Base-by-base conservation (phyloP, 2,113 vertebrate genomes). In the Macrotis lagotis region DNA sequence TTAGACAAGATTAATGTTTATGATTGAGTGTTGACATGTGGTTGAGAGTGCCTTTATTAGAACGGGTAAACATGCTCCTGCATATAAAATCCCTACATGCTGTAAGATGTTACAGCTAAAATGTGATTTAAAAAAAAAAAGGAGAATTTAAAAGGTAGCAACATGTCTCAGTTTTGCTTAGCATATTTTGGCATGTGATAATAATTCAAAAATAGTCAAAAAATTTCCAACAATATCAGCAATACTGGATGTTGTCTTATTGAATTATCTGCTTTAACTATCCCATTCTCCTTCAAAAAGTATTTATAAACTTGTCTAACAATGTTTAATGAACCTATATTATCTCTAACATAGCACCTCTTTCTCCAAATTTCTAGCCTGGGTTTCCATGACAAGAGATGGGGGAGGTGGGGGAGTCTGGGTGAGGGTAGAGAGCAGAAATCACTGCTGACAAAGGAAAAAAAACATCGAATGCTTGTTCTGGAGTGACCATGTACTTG, bases 231-330 rank as follows among this genome's bases (percentile, higher is more conserved):
- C 52, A 11, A 89, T 3, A 7, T 9, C 47, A 14, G 48, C 48
- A 92, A 92, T 74, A n/a, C 9, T 92, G 37, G n/a, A 93, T 91
- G 50, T 89, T 92, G 19, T 28, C 74, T 44, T 95, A 90, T 50
- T 47, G 52, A 97, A 92, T 90, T 2, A 53, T 49, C 31, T 91
- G 89, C 90, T 93, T 93, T 49, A 55, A 92, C 90, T 51, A 50
- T 51, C 37, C 90, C 37, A 16, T 95, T 94, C 59, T 25, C 25
- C 44, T n/a, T 96, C 96, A 93, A 53, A 89, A 83, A 74, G 25
- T 59, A 48, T 95, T 96, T 95, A 50, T 93, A 93, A 24, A 22
- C 94, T 96, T 92, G 49, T 83, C 89, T 94, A 74, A 96, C 89
- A 91, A 74, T 48, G 59, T 44, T 89, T 83, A 89, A 91, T 93